Base-by-base conservation (phyloP, 2,113 vertebrate species). In the Lepisosteus oculatus region DNA sequence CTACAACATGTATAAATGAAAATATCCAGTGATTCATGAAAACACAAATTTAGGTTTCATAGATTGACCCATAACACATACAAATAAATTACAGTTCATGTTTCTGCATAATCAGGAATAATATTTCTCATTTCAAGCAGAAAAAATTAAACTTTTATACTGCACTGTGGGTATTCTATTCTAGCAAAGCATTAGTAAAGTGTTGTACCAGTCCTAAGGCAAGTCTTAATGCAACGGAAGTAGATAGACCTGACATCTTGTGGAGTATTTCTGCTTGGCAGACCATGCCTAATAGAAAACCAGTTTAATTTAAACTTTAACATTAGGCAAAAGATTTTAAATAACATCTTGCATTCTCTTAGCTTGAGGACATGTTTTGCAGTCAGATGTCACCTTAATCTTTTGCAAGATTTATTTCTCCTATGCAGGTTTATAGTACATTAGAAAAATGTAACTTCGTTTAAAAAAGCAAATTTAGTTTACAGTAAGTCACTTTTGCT, bases 201-300 rank as follows among this genome's bases (percentile, higher is more conserved):
- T 6, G 47, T 51, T 51, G 2, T 51, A 51, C 47, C 47, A 51
- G 9, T 51, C 47, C 47, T 51, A 6, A 51, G 47, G 47, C 47
- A 6, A 9, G 47, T 51, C 47, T 51, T 9, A 1, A 51, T 51
- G 47, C 47, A 51, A 6, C 3, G 9, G 47, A 1, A 6, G 56
- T 59, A 59, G 56, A 4, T 59, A 59, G 56, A 14, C 56, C 3
- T 12, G 4, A 4, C n/a, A 4, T 4, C 56, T 12, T 59, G 2
- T 59, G 7, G 56, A 12, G 56, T 59, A 59, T 59, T 59, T 59
- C 56, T 59, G 11, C 56, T 59, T 59, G 56, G 12, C 56, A 59
- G n/a, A 59, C 56, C 56, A 59, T 59, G 56, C 56, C 56, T 59
- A 59, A 59, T 59, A 59, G 56, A n/a, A 59, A n/a, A 59, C 8